These are phyloP conservation scores for Drosophila meridiana DNA, from an alignment of 2,888 invertebrate genomes.

Conservation along the genomic window DNA sequence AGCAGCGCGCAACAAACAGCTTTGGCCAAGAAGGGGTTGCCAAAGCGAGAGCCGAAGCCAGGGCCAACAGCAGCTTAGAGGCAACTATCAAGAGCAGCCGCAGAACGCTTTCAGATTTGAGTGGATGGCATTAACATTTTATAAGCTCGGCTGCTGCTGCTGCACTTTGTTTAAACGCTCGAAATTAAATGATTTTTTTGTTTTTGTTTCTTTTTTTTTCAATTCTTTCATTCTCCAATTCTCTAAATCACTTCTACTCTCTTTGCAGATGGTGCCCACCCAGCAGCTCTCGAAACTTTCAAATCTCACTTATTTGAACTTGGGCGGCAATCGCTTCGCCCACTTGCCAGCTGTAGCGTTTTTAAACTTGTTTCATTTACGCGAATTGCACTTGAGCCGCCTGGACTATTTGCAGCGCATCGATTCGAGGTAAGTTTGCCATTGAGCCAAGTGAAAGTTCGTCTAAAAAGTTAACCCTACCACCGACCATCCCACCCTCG, in stretches of 20 bases:
- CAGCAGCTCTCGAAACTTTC: conserved; percentile 91
- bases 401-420: conserved; percentile 89
- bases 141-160: conserved; percentile 33
- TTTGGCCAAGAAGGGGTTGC: conserved; percentile 1
- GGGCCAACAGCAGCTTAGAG: conserved; percentile 10
- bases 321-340: conserved; percentile 92
- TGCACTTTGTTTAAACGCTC: conserved; percentile 51
- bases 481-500: neutral
- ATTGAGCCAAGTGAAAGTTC: conserved; percentile 41
- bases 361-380: conserved; percentile 92
- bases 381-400: conserved; percentile 90
- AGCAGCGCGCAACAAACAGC: conserved; percentile 43
- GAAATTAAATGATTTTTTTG: conserved; percentile 49
- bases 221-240: neutral
- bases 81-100: conserved; percentile 60
- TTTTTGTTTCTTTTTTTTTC: neutral
- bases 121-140: conserved; percentile 71
- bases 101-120: conserved; percentile 70
- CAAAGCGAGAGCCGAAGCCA: neutral
- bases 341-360: conserved; percentile 91
- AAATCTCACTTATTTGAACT: conserved; percentile 90
- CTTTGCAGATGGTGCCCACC: conserved; percentile 88
- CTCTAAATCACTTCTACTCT: conserved; percentile 8
- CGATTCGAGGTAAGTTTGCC: conserved; percentile 87
- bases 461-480: neutral